Evolutionary conservation across 2,113 vertebrate species (phyloP).

Genomic region (Eublepharis macularius): DNA sequence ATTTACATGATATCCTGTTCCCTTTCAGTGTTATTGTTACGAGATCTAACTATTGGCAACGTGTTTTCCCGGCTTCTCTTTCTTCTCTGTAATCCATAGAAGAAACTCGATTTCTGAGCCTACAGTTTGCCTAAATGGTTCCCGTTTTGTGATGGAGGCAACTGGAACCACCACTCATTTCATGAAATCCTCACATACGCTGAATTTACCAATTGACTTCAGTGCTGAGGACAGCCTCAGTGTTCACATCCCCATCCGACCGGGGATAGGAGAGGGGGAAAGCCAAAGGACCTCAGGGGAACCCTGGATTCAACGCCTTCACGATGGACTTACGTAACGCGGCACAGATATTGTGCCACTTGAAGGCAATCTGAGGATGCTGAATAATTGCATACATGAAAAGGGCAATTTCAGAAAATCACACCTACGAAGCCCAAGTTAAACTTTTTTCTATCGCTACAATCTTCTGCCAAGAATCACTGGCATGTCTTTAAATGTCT

Average conservation of each 20-base stretch:
- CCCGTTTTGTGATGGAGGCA: background rate
- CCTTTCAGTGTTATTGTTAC: background rate
- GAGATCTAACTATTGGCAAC: background rate
- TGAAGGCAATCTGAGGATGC: background rate
- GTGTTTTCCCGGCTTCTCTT: background rate
- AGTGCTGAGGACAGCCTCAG: background rate
- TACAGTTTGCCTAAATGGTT: background rate
- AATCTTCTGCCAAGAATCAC: background rate
- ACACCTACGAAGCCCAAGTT: background rate
- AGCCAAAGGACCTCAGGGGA: background rate
- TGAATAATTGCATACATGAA: background rate
- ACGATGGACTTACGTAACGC: background rate
- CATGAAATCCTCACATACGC: background rate
- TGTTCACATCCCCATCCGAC: too few relatives aligned
- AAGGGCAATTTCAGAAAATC: background rate
- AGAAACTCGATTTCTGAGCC: background rate
- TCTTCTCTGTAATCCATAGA: too few relatives aligned
- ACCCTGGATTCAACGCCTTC: background rate
- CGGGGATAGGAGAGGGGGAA: background rate
- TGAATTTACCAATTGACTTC: background rate
- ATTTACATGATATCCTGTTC: background rate
- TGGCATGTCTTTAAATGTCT: background rate
- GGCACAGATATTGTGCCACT: background rate
- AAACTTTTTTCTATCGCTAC: background rate
- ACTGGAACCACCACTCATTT: too few relatives aligned